Conservation (phyloP, 2,113 vertebrate genomes). For the Cyprinodon variegatus region DNA sequence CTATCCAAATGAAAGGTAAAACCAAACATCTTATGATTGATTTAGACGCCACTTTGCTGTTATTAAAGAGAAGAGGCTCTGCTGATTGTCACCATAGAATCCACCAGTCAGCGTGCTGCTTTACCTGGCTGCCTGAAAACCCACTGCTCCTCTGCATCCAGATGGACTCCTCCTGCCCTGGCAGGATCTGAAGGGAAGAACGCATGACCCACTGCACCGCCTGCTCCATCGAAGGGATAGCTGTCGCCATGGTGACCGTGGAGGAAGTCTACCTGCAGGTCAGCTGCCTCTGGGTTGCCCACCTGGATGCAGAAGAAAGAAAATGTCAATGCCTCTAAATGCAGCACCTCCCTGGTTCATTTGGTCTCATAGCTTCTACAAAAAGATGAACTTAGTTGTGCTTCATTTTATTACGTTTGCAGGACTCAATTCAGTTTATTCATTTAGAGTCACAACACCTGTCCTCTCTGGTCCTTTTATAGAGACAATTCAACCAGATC, state of each 20-base stretch:
- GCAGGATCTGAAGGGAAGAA: conserved; percentile 76
- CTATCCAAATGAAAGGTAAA: too few species aligned
- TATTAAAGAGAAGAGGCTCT: too few species aligned
- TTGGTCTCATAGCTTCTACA: background rate
- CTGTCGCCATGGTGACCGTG: conserved; percentile 70
- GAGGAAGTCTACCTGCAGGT: conserved; percentile 73
- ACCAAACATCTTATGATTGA: too few species aligned
- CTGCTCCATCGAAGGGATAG: conserved; percentile 75
- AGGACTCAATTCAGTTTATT: too few species aligned
- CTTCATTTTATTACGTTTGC: too few species aligned
- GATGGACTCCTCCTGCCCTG: conserved; percentile 71
- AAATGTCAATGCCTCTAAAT: background rate
- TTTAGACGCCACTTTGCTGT: too few species aligned
- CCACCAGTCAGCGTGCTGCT: background rate
- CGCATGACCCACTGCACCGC: conserved; percentile 72
- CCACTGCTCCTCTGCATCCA: conserved; percentile 77
- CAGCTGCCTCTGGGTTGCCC: conserved; percentile 57
- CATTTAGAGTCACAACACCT: too few species aligned
- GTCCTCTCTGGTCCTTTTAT: too few species aligned
- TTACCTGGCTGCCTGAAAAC: conserved; percentile 76
- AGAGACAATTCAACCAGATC: too few species aligned
- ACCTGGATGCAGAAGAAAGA: conserved; percentile 56
- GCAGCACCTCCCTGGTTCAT: background rate
- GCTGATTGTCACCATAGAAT: too few species aligned
- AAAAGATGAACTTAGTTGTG: background rate